Percentiles rank a stretch among this genome's conserved stretches.
phyloP scores from a whole-genome alignment of 1,140 invertebrate genomes.

The Metopolophium dirhodum region DNA sequence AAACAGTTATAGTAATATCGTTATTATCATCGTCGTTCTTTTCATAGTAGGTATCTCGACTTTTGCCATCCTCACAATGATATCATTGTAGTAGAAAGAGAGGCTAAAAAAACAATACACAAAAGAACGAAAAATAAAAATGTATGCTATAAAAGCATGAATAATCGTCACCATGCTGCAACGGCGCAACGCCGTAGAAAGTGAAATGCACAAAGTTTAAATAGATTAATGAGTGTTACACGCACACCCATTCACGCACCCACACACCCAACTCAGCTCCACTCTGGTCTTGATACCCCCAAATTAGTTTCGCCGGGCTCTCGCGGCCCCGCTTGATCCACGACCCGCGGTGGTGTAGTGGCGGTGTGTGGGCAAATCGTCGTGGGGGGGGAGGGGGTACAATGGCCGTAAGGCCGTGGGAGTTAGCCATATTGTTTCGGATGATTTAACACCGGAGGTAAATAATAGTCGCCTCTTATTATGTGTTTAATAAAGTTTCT shows the following conservation, averaged over 20 bases:
- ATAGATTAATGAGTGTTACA: constrained; percentile 51
- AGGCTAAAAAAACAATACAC: neutral
- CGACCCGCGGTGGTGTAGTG: neutral
- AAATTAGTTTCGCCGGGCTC: constrained; percentile 42
- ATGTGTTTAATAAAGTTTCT: constrained; percentile 57
- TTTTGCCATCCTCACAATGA: neutral
- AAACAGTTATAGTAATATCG: neutral
- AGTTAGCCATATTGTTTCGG: constrained; percentile 52
- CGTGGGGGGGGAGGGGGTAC: neutral
- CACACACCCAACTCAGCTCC: neutral
- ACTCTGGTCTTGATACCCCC: constrained; percentile 34
- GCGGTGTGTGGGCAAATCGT: neutral
- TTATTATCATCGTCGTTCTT: neutral
- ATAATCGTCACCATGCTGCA: constrained; percentile 22
- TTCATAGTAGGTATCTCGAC: neutral
- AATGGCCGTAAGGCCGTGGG: constrained; percentile 37
- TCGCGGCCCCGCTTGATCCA: neutral
- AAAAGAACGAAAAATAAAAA: constrained; percentile 18
- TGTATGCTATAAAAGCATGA: neutral
- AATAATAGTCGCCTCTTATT: constrained; percentile 54
- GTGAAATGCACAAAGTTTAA: constrained; percentile 52
- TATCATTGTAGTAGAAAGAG: too few relatives aligned
- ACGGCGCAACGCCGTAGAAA: neutral
- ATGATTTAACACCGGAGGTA: constrained; percentile 56
- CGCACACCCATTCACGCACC: neutral